Conservation (phyloP, 2,797 vertebrate genomes). For the Neosilurus hyrtlii region DNA sequence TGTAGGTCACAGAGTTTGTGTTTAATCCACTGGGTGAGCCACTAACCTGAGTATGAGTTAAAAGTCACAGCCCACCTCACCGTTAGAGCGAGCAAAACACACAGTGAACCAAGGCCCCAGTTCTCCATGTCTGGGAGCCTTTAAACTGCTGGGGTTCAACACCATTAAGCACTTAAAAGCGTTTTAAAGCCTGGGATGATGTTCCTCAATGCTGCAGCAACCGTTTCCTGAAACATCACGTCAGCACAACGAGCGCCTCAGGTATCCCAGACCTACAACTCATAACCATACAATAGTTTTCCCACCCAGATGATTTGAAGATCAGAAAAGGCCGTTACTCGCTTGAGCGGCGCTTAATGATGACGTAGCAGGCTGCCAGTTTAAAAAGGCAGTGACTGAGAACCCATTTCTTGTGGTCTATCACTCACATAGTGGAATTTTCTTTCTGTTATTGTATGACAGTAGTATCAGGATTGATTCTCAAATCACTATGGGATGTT, state of each 20-base stretch:
- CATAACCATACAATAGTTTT: accelerated
- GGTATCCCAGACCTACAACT: background rate
- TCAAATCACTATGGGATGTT: no score
- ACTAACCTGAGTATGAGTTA: constrained; percentile 90
- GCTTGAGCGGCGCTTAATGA: constrained; percentile 15
- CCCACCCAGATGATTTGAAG: background rate
- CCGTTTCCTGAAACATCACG: constrained; percentile 45
- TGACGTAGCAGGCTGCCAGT: background rate
- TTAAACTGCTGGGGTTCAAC: background rate
- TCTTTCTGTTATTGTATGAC: no score
- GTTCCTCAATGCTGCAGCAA: background rate
- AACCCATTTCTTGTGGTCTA: no score
- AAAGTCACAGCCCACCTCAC: constrained; percentile 92
- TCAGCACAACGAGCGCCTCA: background rate
- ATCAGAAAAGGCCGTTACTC: background rate
- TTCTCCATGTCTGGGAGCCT: constrained; percentile 76
- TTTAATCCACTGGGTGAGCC: background rate
- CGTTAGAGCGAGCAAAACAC: constrained; percentile 78
- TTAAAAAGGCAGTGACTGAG: background rate
- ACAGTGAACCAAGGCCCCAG: constrained; percentile 75
- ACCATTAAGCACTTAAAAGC: constrained; percentile 14
- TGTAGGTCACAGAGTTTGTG: background rate
- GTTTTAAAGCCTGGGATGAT: background rate
- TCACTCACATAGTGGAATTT: no score
- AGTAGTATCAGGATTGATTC: no score